phyloP scores from a whole-genome alignment of 2,797 vertebrate species.

The Cryptoprocta ferox region DNA sequence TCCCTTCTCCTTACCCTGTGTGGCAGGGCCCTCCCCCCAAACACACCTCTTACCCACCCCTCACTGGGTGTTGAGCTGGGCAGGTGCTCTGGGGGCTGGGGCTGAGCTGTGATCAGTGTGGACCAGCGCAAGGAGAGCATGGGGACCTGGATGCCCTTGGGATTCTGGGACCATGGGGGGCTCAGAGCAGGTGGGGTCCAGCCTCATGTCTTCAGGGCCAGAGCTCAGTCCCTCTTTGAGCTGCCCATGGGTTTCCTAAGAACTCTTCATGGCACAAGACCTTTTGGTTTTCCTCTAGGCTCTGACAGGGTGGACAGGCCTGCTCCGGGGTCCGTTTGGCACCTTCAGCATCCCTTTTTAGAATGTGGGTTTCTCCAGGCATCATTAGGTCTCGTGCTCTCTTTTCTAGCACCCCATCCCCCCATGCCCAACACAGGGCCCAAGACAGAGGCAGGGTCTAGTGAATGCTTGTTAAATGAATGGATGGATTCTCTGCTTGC shows the following conservation, averaged over 20 bases:
- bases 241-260: background rate
- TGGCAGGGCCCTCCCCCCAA: background rate
- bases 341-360: background rate
- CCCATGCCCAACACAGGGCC: background rate
- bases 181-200: background rate
- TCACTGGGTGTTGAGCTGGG: background rate
- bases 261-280: background rate
- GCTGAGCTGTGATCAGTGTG: background rate
- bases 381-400: background rate
- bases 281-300: background rate
- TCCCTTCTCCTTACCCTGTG: background rate
- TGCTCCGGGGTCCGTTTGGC: background rate
- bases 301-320: background rate
- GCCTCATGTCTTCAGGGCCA: background rate
- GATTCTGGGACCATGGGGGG: background rate
- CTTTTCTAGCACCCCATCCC: background rate
- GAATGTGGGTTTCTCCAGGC: background rate
- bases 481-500: background rate
- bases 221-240: background rate
- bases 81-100: background rate
- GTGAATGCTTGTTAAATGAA: background rate
- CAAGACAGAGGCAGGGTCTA: background rate
- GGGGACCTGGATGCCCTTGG: background rate
- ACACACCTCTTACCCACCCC: background rate
- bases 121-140: background rate